Base-by-base conservation (phyloP, 1,140 invertebrate genomes). In the Microvelia longipes region DNA sequence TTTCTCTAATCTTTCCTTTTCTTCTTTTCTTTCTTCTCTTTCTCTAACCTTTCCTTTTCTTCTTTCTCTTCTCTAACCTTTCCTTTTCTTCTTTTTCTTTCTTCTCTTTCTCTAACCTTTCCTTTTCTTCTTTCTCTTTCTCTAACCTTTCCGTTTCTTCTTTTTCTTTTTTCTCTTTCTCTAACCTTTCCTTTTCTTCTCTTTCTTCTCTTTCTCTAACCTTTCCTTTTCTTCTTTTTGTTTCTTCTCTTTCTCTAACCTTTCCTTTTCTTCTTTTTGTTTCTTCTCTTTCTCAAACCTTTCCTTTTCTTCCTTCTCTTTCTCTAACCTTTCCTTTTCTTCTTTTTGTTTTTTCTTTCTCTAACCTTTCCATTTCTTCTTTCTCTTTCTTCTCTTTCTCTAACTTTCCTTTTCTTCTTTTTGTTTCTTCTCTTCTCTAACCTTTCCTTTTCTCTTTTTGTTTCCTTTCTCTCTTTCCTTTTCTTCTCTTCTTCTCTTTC, bases 241-340 rank as follows among this genome's bases (percentile, higher is more conserved):
- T 69, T 68, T 73, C 66, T 73, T 74, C 35, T 25, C 65, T 70
- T 68, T 70, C 71, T 74, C 64, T 30, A 69, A 64, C 30, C 66
- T 70, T 74, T 30, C 68, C 70, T 70, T 69, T 70, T 67, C 75
- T 73, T 28, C 76, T 77, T n/a, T 77, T 30, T 35, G 30, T 78
- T 71, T 2, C 71, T 72, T 35, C 63, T 29, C 66, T 73, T 73
- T 67, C n/a, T 69, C 19, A 68, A 68, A 29, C 71, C 73, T 70
- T 62, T 71, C 62, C 62, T 72, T 69, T 65, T 69, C 66, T 69
- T 30, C 65, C 61, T 73, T 68, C 15, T 35, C 67, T 30, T 69
- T 67, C 28, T 70, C 67, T 72, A 68, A n/a, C n/a, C 66, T 66
- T 70, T 67, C 70, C 30, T 26, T 50, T 68, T 70, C 62, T 67